Evolutionary conservation across 1,140 invertebrate species (phyloP), one percentile per base, ranked within the genome.

Genomic region (Drosophila suzukii): DNA sequence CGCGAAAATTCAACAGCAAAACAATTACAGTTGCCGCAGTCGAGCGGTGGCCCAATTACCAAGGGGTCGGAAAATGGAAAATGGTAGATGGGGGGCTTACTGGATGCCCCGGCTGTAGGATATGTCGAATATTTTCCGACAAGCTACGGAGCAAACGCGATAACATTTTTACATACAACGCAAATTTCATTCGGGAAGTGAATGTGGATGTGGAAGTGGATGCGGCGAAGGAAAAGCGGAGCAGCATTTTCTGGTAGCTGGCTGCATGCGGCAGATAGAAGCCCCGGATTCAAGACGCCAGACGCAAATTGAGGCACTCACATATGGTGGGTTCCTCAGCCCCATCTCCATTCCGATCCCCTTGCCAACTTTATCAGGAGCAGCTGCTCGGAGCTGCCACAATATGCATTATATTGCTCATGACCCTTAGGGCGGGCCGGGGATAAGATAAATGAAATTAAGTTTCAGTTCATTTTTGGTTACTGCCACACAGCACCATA

Each of bases 371-470:
- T 66, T 56, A 67, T 73, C 70, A 59, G 60, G 66, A 72, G 68
- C 58, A 60, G 75, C 68, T 75, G 80, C 49, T 78, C 30, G 46
- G 38, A 34, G 74, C 66, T 56, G 67, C 75, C 57, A 78, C 74
- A 86, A 85, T 86, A 86, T 86, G 81, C 60, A 76, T 65, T 66
- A 75, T 76, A 58, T 75, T 59, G 72, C 71, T 67, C 61, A 76
- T 75, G 72, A 85, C 82, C 82, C 82, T 78, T 63, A 79, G 78
- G 82, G 79, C 68, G 57, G 68, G 43, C 53, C 47, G 39, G 53
- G 77, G 81, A 84, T 84, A 84, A 84, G 81, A 84, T 84, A 85
- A 76, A 85, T 73, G 81, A 81, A 84, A 85, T 81, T 78, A 76
- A 84, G 77, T 77, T 81, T 85, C 81, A 59, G 67, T 81, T 66